phyloP scores from a whole-genome alignment of 2,113 vertebrate genomes.

The Pterocles gutturalis region DNA sequence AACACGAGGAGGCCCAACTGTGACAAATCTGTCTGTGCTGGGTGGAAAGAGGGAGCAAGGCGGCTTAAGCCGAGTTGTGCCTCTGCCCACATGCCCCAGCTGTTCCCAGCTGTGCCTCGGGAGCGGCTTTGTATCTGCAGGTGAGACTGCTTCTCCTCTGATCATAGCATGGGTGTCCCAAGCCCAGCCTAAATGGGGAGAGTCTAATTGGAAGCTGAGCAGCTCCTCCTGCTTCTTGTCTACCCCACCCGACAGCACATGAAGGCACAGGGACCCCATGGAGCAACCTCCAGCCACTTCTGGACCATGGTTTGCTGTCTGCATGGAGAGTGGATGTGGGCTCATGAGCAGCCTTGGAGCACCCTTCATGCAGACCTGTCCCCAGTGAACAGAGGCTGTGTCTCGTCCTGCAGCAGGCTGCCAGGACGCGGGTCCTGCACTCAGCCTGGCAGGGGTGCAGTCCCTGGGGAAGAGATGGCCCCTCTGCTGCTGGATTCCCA shows the following conservation, averaged over 20 bases:
- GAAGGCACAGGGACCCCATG: background rate
- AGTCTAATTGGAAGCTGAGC: background rate
- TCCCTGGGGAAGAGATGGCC: background rate
- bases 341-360: background rate
- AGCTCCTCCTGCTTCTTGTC: background rate
- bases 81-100: background rate
- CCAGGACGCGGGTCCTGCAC: rapidly evolving
- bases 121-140: background rate
- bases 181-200: background rate
- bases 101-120: background rate
- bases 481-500: background rate
- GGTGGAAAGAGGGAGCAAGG: slow-evolving; percentile 32
- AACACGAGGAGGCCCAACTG: slow-evolving; percentile 66
- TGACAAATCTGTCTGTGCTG: slow-evolving; percentile 59
- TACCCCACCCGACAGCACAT: rapidly evolving
- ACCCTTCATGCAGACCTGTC: background rate
- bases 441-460: background rate
- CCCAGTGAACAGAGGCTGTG: rapidly evolving
- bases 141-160: background rate
- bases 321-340: rapidly evolving
- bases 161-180: background rate
- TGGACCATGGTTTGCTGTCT: background rate
- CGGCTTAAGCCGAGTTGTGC: background rate
- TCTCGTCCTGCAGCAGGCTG: background rate
- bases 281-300: background rate